Base-by-base conservation (phyloP, 2,113 vertebrate genomes). In the Candoia aspera region DNA sequence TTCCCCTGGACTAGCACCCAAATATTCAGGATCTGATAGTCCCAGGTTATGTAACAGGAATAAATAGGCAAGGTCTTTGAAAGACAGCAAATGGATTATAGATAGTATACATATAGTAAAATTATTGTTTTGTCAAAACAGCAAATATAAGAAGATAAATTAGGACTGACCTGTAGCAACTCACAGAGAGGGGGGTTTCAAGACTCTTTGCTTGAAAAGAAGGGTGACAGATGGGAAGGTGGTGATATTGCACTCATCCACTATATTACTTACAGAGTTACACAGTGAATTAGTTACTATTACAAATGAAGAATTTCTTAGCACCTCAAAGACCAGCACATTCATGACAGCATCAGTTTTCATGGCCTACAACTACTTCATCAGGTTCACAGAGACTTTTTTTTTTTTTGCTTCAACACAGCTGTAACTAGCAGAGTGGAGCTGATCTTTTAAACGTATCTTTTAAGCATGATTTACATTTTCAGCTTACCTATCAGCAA, bases 221-320 rank as follows among this genome's bases (percentile, higher is more conserved):
- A 99, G 96, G 96, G 98, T 98, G 84, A 97, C 98, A 0, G 99
- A 98, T 0, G 99, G 99, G 95, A 99, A 99, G n/a, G 97, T 93
- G 0, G 98, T 98, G 95, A 99, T 98, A 0, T 94, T 94, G 0
- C 98, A 97, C 93, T 96, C 97, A 89, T 94, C 92, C 73, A 98
- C 98, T 0, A 99, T 0, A 95, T 98, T 29, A 99, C 98, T 99
- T 99, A 95, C 33, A 88, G 94, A 93, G 0, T 0, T 0, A 23
- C 2, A 58, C 17, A 1, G 0, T 79, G 3, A 1, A 33, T 84
- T 85, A 95, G 91, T 3, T 0, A 0, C 0, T 6, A 60, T 29
- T 24, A 1, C 6, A 2, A 49, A 29, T 1, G 6, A 88, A 90
- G 91, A 15, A 8, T 33, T 55, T 33, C 53, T 87, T 87, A 57